Evolutionary conservation across 1,140 invertebrate species (phyloP), one percentile per base, ranked within the genome.

Genomic region (Leptinotarsa texana): DNA sequence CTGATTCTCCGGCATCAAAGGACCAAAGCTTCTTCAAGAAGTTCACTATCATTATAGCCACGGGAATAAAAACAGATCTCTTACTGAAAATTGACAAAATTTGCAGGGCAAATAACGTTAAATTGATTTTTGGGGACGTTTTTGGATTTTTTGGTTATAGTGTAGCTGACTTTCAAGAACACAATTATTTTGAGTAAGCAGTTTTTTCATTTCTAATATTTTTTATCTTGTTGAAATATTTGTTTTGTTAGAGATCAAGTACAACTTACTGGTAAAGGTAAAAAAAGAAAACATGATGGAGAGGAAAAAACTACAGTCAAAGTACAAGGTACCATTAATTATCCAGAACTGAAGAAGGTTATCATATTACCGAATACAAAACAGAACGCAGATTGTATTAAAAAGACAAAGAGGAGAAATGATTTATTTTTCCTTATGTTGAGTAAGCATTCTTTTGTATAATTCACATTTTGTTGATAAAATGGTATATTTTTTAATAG

Each of bases 141-240:
- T 98, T 93, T 92, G 98, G 98, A 67, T 93, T 92, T 84, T 95
- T 95, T 88, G 97, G 97, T 2, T 98, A 93, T 86, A 92, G 92
- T 80, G 98, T 98, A 86, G 89, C 93, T 48, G 97, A 99, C 88
- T 89, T 98, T 17, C 91, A 93, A 57, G 89, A 91, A 47, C 95
- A 98, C 85, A 90, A 94, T 80, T 99, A 92, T 88, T 92, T 91
- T 22, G 94, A 95, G 93, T 97, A 88, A 89, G 92, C 8, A 0
- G 2, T 90, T 63, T 72, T 4, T 4, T n/a, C 2, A 18, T 11
- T n/a, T 49, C 4, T 48, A 69, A 69, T 18, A 69, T 11, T 18
- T 18, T 49, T 69, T 18, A 18, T 69, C 1, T 66, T 33, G 6
- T 17, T 24, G 0, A 24, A 21, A 66, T 24, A 15, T 63, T 51